Evolutionary conservation across 1,140 invertebrate species (phyloP).

Genomic region (Heliothis virescens): DNA sequence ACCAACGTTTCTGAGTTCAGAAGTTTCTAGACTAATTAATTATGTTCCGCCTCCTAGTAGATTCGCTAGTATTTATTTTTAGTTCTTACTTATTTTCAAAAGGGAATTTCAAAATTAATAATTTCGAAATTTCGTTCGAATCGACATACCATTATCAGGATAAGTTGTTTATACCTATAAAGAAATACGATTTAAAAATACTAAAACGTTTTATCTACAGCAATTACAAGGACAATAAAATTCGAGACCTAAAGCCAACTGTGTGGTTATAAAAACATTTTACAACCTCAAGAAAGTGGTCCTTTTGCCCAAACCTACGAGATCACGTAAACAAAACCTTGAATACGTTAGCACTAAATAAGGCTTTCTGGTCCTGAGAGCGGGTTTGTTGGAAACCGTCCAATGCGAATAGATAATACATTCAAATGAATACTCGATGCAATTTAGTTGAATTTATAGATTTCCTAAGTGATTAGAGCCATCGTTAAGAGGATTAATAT

Average conservation of each 20-base stretch:
- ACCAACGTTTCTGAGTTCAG: no score
- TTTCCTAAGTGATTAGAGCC: slow-evolving; percentile 16
- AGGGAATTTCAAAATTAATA: no score
- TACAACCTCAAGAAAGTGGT: neutral
- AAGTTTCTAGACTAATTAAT: no score
- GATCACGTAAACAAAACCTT: slow-evolving; percentile 17
- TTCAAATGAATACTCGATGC: slow-evolving; percentile 10
- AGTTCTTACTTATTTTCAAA: no score
- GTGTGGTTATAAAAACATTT: slow-evolving; percentile 4
- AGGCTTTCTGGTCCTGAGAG: neutral
- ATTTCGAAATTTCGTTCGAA: no score
- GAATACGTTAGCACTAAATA: slow-evolving; percentile 12
- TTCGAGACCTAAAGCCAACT: neutral
- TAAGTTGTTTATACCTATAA: no score
- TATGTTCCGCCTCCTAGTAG: no score
- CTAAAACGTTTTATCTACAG: slow-evolving; percentile 5
- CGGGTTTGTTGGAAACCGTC: neutral
- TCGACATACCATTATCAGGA: no score
- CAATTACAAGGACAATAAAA: slow-evolving; percentile 6
- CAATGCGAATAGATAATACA: slow-evolving; percentile 9
- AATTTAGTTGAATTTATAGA: slow-evolving; percentile 14
- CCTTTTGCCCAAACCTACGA: neutral
- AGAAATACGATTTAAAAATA: neutral
- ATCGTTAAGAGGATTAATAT: slow-evolving; percentile 11
- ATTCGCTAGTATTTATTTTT: no score